These are phyloP conservation scores for Xyrauchen texanus DNA, from an alignment of 2,113 vertebrate genomes.

Conservation along the genomic window DNA sequence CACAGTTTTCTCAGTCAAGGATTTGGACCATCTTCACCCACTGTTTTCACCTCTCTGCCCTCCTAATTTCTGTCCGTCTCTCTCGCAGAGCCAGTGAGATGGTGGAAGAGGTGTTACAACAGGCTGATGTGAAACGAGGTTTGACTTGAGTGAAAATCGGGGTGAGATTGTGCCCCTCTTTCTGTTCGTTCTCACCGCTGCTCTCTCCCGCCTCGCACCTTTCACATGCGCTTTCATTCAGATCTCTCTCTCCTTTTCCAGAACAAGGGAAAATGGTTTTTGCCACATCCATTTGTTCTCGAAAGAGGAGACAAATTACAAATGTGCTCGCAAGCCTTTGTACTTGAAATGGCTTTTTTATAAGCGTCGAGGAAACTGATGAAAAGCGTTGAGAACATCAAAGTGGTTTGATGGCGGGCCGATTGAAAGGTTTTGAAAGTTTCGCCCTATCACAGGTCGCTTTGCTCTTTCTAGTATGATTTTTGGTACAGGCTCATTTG, in stretches of 20 bases:
- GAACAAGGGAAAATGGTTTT: constrained; percentile 50
- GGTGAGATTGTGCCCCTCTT: background rate
- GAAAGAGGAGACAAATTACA: constrained; percentile 74
- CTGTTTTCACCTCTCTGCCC: constrained; percentile 58
- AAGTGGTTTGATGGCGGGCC: constrained; percentile 82
- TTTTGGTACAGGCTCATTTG: constrained; percentile 96
- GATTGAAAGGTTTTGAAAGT: constrained; percentile 89
- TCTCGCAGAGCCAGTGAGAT: background rate
- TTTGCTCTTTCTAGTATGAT: constrained; percentile 85
- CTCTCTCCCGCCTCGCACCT: constrained; percentile 53
- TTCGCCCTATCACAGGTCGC: constrained; percentile 88
- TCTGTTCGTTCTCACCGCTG: too few species aligned
- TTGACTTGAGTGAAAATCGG: constrained; percentile 41
- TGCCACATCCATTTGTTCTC: constrained; percentile 70
- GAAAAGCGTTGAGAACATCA: constrained; percentile 94
- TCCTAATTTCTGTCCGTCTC: constrained; percentile 43
- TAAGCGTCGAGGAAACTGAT: constrained; percentile 85
- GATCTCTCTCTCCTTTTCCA: constrained; percentile 53
- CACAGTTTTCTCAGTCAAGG: constrained; percentile 76
- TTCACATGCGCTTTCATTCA: constrained; percentile 66
- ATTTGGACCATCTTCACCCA: constrained; percentile 74
- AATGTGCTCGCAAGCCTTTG: constrained; percentile 69
- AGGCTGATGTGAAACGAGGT: constrained; percentile 52
- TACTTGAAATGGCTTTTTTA: constrained; percentile 82
- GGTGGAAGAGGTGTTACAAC: constrained; percentile 59